phyloP scores from a whole-genome alignment of 2,797 vertebrate genomes.

The Prionace glauca region DNA sequence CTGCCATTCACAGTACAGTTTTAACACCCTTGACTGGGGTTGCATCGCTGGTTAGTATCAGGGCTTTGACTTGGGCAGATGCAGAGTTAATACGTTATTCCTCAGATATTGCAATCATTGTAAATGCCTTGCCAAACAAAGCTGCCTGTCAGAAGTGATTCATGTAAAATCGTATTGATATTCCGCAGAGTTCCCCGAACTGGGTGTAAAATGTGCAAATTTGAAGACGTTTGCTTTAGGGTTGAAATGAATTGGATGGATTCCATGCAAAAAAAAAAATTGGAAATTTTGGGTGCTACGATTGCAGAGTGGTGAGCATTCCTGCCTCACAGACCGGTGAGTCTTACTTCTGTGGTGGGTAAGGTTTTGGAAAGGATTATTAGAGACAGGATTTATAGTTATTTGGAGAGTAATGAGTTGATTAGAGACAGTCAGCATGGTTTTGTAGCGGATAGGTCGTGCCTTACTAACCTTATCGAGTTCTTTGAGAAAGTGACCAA shows the following conservation, averaged over 20 bases:
- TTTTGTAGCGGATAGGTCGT: no score
- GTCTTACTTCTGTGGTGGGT: no score
- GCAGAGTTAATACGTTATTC: not conserved
- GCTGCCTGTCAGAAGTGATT: not conserved
- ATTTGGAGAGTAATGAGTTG: no score
- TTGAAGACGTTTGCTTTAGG: not conserved
- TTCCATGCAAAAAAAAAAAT: not conserved
- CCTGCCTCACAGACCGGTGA: no score
- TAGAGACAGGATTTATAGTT: no score
- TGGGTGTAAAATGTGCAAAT: not conserved
- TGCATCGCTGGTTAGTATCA: not conserved
- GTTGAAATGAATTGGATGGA: not conserved
- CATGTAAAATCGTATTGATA: not conserved
- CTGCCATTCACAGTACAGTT: not conserved
- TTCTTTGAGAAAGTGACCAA: no score
- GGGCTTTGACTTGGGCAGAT: not conserved
- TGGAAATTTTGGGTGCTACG: not conserved
- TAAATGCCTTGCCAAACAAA: not conserved
- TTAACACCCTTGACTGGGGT: not conserved
- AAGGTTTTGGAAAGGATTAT: no score
- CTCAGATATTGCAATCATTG: not conserved
- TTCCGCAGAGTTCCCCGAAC: not conserved
- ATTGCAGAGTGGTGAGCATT: no score
- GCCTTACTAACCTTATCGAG: no score
- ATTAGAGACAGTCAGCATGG: no score